phyloP scores from a whole-genome alignment of 2,888 invertebrate genomes.

The Mechanitis messenoides region DNA sequence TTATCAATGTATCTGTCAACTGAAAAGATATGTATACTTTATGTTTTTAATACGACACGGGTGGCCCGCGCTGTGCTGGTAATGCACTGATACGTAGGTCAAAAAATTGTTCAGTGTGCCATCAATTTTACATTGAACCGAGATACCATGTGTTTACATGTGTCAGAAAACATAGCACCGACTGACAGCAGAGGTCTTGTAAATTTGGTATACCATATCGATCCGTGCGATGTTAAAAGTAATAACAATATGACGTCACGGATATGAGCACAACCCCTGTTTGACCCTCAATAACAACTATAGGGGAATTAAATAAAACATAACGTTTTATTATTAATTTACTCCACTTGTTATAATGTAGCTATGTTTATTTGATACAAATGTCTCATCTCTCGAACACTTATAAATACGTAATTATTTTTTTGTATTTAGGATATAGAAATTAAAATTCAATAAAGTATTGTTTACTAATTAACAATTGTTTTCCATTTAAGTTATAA shows the following conservation, averaged over 20 bases:
- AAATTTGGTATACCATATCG: constrained; percentile 47
- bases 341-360: constrained; percentile 3
- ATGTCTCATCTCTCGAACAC: not conserved
- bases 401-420: not conserved
- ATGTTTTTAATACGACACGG: constrained; percentile 50
- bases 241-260: constrained; percentile 33
- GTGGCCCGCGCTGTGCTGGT: constrained; percentile 57
- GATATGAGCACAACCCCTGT: constrained; percentile 27
- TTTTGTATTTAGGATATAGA: not conserved
- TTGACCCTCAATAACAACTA: constrained; percentile 24
- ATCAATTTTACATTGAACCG: constrained; percentile 41
- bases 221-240: constrained; percentile 35
- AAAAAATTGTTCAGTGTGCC: constrained; percentile 30
- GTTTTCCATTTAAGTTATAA: not conserved
- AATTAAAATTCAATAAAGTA: not conserved
- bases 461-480: not conserved
- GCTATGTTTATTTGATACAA: not conserved
- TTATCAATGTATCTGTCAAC: constrained; percentile 24
- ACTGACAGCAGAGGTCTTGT: constrained; percentile 45
- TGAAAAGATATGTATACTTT: constrained; percentile 15
- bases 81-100: constrained; percentile 38
- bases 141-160: constrained; percentile 31
- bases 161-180: constrained; percentile 33
- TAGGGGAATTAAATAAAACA: constrained; percentile 21
- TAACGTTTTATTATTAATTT: constrained; percentile 24